Evolutionary conservation across 2,797 vertebrate genomes (phyloP).

Genomic region (Phataginus tetradactyla): DNA sequence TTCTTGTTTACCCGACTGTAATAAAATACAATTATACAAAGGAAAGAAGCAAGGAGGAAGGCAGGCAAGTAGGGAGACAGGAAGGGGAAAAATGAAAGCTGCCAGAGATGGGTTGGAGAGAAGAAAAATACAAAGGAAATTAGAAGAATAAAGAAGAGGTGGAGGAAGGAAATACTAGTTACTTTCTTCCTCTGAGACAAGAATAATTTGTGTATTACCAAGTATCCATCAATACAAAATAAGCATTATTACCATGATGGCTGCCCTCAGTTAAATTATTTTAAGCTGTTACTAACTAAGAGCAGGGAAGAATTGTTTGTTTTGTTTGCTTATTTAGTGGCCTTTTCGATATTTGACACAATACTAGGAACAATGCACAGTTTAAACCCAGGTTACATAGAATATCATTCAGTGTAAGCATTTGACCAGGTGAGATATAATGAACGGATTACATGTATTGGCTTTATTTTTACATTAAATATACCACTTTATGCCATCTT

Average conservation of each 20-base stretch:
- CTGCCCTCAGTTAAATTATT: neutral
- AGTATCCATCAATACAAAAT: neutral
- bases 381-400: neutral
- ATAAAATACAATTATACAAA: neutral
- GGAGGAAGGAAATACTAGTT: neutral
- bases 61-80: neutral
- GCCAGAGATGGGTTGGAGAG: neutral
- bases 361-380: neutral
- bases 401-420: constrained; percentile 1
- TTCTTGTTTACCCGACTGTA: neutral
- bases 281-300: neutral
- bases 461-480: neutral
- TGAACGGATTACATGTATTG: neutral
- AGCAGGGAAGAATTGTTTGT: neutral
- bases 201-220: neutral
- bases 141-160: neutral
- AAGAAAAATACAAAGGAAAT: neutral
- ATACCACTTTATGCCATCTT: neutral
- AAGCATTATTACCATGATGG: neutral
- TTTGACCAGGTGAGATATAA: neutral
- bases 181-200: neutral
- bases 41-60: neutral
- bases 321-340: neutral
- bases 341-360: neutral
- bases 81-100: neutral